Evolutionary conservation across 1,140 invertebrate genomes (phyloP).

Genomic region (Limonius californicus): DNA sequence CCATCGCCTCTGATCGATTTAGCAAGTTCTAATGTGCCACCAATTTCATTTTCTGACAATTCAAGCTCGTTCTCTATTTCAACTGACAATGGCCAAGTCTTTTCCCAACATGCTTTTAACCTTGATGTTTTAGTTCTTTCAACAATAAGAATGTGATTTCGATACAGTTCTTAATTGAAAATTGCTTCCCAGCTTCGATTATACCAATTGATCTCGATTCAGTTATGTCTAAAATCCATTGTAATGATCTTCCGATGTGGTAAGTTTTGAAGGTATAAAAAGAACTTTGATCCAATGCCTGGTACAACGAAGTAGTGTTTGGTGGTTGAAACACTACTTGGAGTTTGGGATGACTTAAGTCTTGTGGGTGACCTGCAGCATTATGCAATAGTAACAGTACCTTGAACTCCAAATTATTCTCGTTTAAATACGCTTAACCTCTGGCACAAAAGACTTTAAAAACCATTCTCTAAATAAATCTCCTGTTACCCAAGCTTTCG

Average conservation of each 20-base stretch:
- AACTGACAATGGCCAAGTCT: no score
- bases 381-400: not conserved
- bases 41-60: no score
- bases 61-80: no score
- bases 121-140: not conserved
- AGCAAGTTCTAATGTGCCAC: not conserved
- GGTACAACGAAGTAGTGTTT: no score
- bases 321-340: not conserved
- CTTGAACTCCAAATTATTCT: no score
- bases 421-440: not conserved
- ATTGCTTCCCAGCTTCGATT: not conserved
- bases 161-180: no score
- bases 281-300: not conserved
- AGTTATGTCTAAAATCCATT: not conserved
- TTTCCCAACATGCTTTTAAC: not conserved
- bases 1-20: no score
- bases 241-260: no score
- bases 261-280: not conserved
- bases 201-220: not conserved
- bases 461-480: not conserved
- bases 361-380: not conserved
- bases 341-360: not conserved
- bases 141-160: no score
- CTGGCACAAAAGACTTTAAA: not conserved
- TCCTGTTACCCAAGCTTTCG: constrained; percentile 5